Evolutionary conservation across 2,797 vertebrate species (phyloP).

Genomic region (Enteromius unitaeniatus): DNA sequence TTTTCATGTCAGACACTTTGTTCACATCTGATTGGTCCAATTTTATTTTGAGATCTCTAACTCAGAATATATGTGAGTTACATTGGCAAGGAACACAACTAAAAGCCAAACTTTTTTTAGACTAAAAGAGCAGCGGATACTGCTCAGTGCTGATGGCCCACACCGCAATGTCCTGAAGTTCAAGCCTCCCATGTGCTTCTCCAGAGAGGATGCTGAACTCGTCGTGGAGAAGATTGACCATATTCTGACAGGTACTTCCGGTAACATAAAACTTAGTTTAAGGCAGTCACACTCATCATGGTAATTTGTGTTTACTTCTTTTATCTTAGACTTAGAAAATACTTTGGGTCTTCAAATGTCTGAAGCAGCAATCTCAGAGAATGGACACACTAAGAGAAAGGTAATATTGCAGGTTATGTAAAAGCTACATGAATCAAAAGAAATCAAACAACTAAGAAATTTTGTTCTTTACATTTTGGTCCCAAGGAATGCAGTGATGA

Average conservation of each 20-base stretch:
- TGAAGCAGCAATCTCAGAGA: slow-evolving; percentile 56
- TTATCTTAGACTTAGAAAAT: slow-evolving; percentile 83
- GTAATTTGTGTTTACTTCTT: slow-evolving; percentile 37
- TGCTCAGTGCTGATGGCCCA: slow-evolving; percentile 94
- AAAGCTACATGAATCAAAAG: background rate
- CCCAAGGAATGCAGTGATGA: slow-evolving; percentile 63
- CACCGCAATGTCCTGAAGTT: slow-evolving; percentile 95
- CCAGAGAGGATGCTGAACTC: slow-evolving; percentile 83
- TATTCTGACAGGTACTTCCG: slow-evolving; percentile 85
- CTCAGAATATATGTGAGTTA: too few species aligned
- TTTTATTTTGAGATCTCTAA: too few species aligned
- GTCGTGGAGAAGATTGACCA: slow-evolving; percentile 84
- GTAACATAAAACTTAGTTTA: background rate
- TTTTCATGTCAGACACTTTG: too few species aligned
- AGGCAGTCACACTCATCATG: background rate
- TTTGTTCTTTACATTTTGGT: slow-evolving; percentile 27
- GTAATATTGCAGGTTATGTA: slow-evolving; percentile 66
- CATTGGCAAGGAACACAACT: too few species aligned
- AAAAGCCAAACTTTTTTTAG: slow-evolving; percentile 67
- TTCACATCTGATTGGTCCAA: too few species aligned
- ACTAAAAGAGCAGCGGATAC: slow-evolving; percentile 86
- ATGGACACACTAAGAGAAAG: slow-evolving; percentile 73
- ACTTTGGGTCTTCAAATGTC: slow-evolving; percentile 68
- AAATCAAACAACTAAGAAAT: background rate
- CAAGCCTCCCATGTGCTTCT: slow-evolving; percentile 97